Percentiles rank a stretch among this genome's conserved stretches.
Evolutionary conservation across 2,113 vertebrate genomes (phyloP).

Genomic region (Neolamprologus tretocephalus): DNA sequence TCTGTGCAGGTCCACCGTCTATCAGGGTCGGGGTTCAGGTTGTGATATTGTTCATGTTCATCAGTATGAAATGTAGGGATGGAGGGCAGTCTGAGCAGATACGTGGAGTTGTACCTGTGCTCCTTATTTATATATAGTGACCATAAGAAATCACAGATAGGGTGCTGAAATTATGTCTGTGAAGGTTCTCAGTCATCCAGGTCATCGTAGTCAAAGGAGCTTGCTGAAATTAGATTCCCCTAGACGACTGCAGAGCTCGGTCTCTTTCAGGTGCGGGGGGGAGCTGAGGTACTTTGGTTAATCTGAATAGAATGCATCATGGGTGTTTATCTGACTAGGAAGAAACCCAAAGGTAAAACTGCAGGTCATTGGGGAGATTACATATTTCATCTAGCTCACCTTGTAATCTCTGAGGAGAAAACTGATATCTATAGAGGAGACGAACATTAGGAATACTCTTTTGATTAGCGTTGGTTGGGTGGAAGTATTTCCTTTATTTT

Average conservation of each 20-base stretch:
- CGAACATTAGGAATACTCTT: fast-evolving
- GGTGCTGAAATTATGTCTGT: background rate
- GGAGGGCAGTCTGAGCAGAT: background rate
- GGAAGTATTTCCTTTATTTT: background rate
- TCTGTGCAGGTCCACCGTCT: background rate
- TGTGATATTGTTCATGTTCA: background rate
- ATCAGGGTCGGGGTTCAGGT: background rate
- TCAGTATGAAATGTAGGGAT: background rate
- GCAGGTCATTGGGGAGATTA: background rate
- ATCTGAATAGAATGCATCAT: background rate
- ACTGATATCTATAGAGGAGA: background rate
- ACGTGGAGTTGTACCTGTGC: background rate
- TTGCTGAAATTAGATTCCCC: background rate
- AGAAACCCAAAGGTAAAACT: background rate
- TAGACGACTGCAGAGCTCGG: background rate
- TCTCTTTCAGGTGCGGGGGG: fast-evolving
- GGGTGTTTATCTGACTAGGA: fast-evolving
- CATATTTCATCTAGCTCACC: fast-evolving
- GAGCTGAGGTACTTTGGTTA: background rate
- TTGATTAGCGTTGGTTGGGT: background rate
- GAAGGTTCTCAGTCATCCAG: too few species aligned
- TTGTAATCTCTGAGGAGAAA: background rate
- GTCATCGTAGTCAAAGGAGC: too few species aligned
- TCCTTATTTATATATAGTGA: background rate
- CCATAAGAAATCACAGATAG: background rate